phyloP scores from a whole-genome alignment of 2,888 invertebrate species.

The Alsophila aescularia region DNA sequence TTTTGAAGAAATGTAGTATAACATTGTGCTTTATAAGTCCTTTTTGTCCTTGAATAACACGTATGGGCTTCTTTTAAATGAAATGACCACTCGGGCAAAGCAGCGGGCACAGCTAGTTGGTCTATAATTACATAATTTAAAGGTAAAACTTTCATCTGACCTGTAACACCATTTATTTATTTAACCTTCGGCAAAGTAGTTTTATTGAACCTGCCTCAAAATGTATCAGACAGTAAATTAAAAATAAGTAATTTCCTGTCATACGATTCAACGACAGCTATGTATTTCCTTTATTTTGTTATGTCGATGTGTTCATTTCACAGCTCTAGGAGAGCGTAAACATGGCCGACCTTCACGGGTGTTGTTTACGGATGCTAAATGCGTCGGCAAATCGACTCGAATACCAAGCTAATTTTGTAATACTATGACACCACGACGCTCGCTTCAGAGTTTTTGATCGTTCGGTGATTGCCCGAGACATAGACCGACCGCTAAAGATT shows the following conservation, averaged over 20 bases:
- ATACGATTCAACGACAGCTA: slow-evolving; percentile 3
- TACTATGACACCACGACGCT: slow-evolving; percentile 39
- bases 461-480: slow-evolving; percentile 12
- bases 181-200: not conserved
- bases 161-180: not conserved
- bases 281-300: slow-evolving; percentile 41
- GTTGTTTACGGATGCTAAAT: slow-evolving; percentile 73
- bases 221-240: not conserved
- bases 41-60: no score
- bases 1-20: no score
- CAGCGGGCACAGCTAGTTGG: no score
- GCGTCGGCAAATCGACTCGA: slow-evolving; percentile 64
- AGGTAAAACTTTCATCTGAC: not conserved
- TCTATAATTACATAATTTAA: not conserved
- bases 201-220: not conserved
- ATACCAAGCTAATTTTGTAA: slow-evolving; percentile 49
- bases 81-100: no score
- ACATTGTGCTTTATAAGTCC: no score
- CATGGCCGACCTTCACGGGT: slow-evolving; percentile 66
- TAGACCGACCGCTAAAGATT: not conserved
- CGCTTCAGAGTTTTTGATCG: slow-evolving; percentile 28
- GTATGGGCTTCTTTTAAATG: no score
- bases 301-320: slow-evolving; percentile 43
- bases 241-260: not conserved
- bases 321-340: slow-evolving; percentile 61